These are phyloP conservation scores for Pogonus chalceus DNA, from an alignment of 1,140 invertebrate genomes.

Conservation along the genomic window DNA sequence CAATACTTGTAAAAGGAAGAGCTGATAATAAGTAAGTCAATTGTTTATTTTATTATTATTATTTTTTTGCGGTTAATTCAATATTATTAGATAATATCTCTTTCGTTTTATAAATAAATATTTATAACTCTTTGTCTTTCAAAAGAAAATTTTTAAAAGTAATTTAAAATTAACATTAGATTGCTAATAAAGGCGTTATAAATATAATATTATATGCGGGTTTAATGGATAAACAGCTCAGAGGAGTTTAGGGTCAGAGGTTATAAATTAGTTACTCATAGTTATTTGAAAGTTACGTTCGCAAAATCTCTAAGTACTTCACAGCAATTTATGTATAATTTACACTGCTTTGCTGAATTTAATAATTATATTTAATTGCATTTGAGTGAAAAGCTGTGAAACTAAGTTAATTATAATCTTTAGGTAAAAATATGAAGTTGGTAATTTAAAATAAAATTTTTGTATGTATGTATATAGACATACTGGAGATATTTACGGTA, in stretches of 20 bases:
- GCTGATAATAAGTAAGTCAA: neutral
- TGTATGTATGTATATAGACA: neutral
- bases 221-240: too few species aligned
- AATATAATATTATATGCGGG: neutral
- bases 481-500: neutral
- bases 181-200: neutral
- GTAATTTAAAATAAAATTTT: neutral
- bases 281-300: too few species aligned
- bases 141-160: neutral
- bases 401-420: neutral
- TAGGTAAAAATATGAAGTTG: too few species aligned
- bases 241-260: too few species aligned
- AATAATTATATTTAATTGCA: neutral
- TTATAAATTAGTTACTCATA: too few species aligned
- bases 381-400: neutral
- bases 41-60: too few species aligned
- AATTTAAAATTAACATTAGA: neutral
- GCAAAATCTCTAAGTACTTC: neutral
- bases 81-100: neutral
- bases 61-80: neutral
- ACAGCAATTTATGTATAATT: neutral
- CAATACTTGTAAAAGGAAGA: slow-evolving; percentile 30
- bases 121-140: neutral
- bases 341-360: neutral
- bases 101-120: neutral